A percentile compares a stretch with the other conserved stretches of the same genome.
phyloP scores from a whole-genome alignment of 2,888 invertebrate species.

The Octonoba sinensis region DNA sequence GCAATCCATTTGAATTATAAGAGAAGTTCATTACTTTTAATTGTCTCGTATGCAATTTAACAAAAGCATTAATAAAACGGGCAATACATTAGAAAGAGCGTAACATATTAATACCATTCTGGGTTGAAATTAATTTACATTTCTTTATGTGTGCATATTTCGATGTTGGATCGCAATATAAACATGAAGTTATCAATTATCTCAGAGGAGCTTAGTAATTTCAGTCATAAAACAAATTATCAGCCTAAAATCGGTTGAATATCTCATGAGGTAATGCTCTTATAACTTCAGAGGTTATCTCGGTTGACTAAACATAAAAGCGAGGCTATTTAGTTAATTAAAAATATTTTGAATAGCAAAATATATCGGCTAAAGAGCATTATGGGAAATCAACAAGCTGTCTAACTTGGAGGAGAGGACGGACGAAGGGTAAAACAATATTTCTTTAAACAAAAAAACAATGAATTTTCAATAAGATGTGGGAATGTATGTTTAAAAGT shows the following conservation, averaged over 20 bases:
- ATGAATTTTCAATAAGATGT: no score
- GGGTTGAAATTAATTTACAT: conserved; percentile 56
- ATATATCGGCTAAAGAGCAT: background rate
- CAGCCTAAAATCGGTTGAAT: conserved; percentile 25
- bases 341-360: conserved; percentile 22
- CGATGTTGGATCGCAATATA: conserved; percentile 22
- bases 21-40: no score
- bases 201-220: conserved; percentile 42
- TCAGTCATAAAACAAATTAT: conserved; percentile 48
- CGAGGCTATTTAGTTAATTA: conserved; percentile 50
- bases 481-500: no score
- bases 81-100: conserved; percentile 1
- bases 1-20: no score
- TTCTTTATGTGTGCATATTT: conserved; percentile 37
- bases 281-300: conserved; percentile 24
- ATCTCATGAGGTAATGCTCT: conserved; percentile 43
- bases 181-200: conserved; percentile 52
- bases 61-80: conserved; percentile 23
- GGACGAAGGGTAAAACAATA: no score
- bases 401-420: background rate
- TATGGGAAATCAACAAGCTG: conserved; percentile 49
- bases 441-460: no score
- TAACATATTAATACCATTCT: conserved; percentile 41
- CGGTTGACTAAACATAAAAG: conserved; percentile 35
- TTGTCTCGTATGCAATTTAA: conserved; percentile 9